phyloP scores from a whole-genome alignment of 2,113 vertebrate genomes.

The Halcyon senegalensis region DNA sequence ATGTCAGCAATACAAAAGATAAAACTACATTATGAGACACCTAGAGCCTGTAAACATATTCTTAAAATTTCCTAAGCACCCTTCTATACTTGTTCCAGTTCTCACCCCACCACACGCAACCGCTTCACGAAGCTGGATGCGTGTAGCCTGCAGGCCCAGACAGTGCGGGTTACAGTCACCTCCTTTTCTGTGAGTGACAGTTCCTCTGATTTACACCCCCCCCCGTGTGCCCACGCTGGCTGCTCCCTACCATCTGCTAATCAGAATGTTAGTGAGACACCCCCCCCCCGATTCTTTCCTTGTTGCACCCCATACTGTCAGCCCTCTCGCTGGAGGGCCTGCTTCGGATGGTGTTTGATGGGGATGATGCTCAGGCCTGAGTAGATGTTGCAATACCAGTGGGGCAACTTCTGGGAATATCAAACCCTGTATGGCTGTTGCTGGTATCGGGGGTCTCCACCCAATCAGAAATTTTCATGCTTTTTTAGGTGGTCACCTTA shows the following conservation, averaged over 20 bases:
- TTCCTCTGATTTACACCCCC: rapidly evolving
- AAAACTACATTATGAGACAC: not conserved
- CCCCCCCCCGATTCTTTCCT: rapidly evolving
- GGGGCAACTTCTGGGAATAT: not conserved
- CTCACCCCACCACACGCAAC: not conserved
- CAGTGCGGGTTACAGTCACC: not conserved
- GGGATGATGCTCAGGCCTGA: not conserved
- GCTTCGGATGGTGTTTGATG: rapidly evolving
- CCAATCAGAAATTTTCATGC: not conserved
- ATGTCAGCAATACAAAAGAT: not conserved
- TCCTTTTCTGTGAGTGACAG: not conserved
- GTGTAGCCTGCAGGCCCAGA: rapidly evolving
- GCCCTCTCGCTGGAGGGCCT: rapidly evolving
- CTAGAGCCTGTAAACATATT: not conserved
- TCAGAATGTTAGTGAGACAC: not conserved
- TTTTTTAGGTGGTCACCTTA: not conserved
- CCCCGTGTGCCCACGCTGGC: rapidly evolving
- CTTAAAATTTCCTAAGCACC: not conserved
- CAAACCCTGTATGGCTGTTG: not conserved
- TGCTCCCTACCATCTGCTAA: not conserved
- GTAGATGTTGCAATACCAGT: rapidly evolving
- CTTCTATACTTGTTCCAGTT: not conserved
- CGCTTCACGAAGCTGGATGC: not conserved
- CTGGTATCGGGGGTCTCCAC: not conserved
- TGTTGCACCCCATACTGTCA: not conserved